Evolutionary conservation across 2,113 vertebrate species (phyloP).

Genomic region (Oryzias celebensis): DNA sequence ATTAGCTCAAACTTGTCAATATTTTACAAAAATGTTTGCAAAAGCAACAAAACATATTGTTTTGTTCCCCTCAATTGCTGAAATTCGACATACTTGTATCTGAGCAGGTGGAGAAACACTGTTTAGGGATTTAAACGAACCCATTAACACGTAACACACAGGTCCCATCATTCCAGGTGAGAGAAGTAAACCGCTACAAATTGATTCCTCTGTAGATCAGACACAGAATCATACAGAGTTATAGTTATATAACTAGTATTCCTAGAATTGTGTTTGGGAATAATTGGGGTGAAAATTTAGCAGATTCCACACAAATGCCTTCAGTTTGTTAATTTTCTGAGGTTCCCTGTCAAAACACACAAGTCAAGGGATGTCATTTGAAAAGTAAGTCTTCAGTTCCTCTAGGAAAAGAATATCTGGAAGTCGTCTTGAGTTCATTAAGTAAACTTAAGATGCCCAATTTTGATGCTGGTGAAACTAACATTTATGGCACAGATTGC

Average conservation of each 20-base stretch:
- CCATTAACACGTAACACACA: not conserved
- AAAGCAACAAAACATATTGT: not conserved
- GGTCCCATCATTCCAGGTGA: conserved; percentile 7
- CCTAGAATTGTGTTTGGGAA: conserved; percentile 1
- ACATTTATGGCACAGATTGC: no score
- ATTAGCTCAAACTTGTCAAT: conserved; percentile 4
- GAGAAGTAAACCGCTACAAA: conserved; percentile 1
- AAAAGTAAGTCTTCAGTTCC: no score
- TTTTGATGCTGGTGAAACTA: no score
- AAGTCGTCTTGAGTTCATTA: no score
- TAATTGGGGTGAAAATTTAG: not conserved
- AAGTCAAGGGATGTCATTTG: not conserved
- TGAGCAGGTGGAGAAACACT: not conserved
- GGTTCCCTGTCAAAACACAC: not conserved
- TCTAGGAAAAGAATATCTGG: no score
- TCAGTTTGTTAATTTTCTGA: not conserved
- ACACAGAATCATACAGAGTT: conserved; percentile 4
- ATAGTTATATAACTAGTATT: conserved; percentile 13
- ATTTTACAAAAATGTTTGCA: conserved; percentile 1
- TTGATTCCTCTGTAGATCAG: conserved; percentile 11
- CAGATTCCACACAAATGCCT: not conserved
- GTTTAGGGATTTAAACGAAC: conserved; percentile 2
- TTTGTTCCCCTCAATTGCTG: not conserved
- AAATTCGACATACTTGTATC: conserved; percentile 6
- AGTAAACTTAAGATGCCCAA: no score